A percentile compares a stretch with the other conserved stretches of the same genome.
Evolutionary conservation across 2,888 invertebrate species (phyloP).

Genomic region (Synergus japonicus): DNA sequence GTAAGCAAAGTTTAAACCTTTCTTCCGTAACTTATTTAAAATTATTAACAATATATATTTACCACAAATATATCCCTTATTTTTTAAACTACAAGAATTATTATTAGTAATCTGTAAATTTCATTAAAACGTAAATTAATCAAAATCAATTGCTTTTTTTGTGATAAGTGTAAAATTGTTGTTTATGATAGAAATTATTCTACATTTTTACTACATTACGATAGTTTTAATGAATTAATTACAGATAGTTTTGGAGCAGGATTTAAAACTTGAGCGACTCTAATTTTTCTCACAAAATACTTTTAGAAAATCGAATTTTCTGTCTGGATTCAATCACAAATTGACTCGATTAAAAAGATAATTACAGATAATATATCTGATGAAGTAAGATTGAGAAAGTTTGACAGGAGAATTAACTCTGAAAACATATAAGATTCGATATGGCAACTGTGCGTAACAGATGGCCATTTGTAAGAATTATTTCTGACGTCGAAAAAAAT

Average conservation of each 20-base stretch:
- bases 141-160: background rate
- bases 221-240: background rate
- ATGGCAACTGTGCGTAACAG: constrained; percentile 12
- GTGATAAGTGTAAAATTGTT: background rate
- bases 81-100: background rate
- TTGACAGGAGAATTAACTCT: background rate
- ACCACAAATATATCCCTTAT: background rate
- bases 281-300: background rate
- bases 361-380: background rate
- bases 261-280: background rate
- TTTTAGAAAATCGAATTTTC: background rate
- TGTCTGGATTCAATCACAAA: background rate
- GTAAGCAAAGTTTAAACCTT: background rate
- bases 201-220: background rate
- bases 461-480: constrained; percentile 15
- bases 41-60: background rate
- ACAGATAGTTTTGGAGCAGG: background rate
- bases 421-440: background rate
- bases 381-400: background rate
- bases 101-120: background rate
- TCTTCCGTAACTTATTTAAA: background rate
- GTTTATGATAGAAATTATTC: background rate
- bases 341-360: background rate
- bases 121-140: background rate
- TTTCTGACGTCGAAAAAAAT: background rate